Percentiles rank a stretch among this genome's conserved stretches.
Conservation (phyloP, 2,888 invertebrate species). For the Tricholauxania praeusta region DNA sequence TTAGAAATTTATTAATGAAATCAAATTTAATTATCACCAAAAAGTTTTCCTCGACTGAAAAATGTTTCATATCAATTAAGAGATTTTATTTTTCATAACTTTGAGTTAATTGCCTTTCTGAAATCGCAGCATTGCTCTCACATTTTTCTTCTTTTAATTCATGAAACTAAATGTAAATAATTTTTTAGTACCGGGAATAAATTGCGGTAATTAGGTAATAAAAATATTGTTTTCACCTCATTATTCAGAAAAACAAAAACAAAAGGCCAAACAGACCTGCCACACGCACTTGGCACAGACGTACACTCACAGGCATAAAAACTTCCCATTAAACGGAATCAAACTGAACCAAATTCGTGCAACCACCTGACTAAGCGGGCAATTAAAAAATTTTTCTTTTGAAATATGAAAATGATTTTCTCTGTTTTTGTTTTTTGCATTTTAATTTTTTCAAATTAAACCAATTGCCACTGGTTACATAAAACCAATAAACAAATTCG, state of each 20-base stretch:
- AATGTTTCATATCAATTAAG: no score
- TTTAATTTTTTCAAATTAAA: constrained; percentile 17
- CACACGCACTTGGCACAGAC: constrained; percentile 21
- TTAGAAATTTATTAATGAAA: no score
- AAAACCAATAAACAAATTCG: constrained; percentile 31
- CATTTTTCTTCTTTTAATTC: no score
- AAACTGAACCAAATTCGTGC: constrained; percentile 27
- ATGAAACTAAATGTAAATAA: no score
- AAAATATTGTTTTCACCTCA: constrained; percentile 63
- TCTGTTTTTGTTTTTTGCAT: not conserved
- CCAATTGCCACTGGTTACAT: constrained; percentile 29
- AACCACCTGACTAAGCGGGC: constrained; percentile 44
- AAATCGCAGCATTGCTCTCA: no score
- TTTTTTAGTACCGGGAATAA: constrained; percentile 59
- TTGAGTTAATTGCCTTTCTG: no score
- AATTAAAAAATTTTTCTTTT: constrained; percentile 31
- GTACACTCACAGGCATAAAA: not conserved
- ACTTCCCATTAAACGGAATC: constrained; percentile 11
- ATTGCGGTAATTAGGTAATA: constrained; percentile 65
- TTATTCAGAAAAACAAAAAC: constrained; percentile 43
- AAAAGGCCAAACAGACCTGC: constrained; percentile 20
- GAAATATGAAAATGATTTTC: constrained; percentile 32
- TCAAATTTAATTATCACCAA: no score
- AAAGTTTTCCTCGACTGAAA: no score
- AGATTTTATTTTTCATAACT: no score